Base-by-base conservation (phyloP, 2,797 vertebrate genomes). In the Alosa sapidissima region DNA sequence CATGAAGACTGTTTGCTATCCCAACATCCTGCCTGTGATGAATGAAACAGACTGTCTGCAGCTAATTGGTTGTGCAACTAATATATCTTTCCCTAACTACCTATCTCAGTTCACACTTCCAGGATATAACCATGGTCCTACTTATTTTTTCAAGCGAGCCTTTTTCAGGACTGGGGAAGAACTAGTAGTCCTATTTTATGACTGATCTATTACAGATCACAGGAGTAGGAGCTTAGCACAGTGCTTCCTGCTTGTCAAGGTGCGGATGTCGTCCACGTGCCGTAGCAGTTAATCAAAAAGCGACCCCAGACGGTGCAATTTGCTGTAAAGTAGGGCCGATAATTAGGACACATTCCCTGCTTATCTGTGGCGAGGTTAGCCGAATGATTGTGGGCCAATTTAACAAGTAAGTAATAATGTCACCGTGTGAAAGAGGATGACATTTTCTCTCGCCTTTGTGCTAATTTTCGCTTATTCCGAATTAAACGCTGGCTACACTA, bases 21-120 rank as follows among this genome's bases (percentile, higher is more conserved):
- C 75, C 55, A 72, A 16, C 83, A n/a, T 48, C 55, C 54, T 72
- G 33, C 16, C 47, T 62, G 62, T 88, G 87, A 88, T 86, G 47
- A 87, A 88, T 84, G 81, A 81, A 41, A 24, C 52, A 49, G 13
- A 41, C 48, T 62, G 65, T 11, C 47, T 81, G 60, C 21, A 45
- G 62, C 81, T 84, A 85, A 87, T 87, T 85, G 83, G 58, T 60
- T 86, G 60, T 78, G 82, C 83, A 51, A 68, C 49, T 83, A 88
- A 88, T 86, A 83, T 47, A 85, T 88, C 82, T 88, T 84, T 58
- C 19, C 16, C 11, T 9, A 51, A 51, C 49, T 51, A 51, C 49
- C 49, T 51, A 11, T 5, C 11, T 11, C 49, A 10, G 8, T 51
- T 11, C 49, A 10, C 55, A 21, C 55, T 21, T n/a, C 51, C 81